Conservation (phyloP, 2,113 vertebrate genomes). For the Gallinago undulata region DNA sequence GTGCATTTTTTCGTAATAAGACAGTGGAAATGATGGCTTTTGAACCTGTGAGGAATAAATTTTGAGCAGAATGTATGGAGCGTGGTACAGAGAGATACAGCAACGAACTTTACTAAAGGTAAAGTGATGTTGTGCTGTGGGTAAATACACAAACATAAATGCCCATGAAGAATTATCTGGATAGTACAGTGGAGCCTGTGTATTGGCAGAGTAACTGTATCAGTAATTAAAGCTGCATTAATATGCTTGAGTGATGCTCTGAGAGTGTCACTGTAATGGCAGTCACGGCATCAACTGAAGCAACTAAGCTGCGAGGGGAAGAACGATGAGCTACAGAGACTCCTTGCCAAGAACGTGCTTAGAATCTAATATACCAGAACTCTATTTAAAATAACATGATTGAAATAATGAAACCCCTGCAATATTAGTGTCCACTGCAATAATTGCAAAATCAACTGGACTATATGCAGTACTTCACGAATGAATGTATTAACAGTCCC, state of each 20-base stretch:
- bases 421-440: background rate
- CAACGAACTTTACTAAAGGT: background rate
- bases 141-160: background rate
- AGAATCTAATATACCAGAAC: background rate
- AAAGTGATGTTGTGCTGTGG: background rate
- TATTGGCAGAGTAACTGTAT: background rate
- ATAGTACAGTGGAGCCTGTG: background rate
- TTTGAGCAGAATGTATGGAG: background rate
- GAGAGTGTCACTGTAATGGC: background rate
- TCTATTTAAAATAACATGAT: background rate
- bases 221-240: constrained; percentile 27
- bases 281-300: background rate
- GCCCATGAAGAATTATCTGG: background rate
- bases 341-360: background rate
- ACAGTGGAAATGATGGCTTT: background rate
- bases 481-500: background rate
- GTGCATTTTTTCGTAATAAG: background rate
- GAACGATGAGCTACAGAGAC: background rate
- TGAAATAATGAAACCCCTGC: background rate
- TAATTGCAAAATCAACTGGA: background rate
- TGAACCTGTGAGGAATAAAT: background rate
- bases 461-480: background rate
- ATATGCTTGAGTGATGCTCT: background rate
- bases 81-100: background rate
- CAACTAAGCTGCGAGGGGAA: background rate